Conservation (phyloP, 1,140 invertebrate genomes). For the Drosophila sp. region DNA sequence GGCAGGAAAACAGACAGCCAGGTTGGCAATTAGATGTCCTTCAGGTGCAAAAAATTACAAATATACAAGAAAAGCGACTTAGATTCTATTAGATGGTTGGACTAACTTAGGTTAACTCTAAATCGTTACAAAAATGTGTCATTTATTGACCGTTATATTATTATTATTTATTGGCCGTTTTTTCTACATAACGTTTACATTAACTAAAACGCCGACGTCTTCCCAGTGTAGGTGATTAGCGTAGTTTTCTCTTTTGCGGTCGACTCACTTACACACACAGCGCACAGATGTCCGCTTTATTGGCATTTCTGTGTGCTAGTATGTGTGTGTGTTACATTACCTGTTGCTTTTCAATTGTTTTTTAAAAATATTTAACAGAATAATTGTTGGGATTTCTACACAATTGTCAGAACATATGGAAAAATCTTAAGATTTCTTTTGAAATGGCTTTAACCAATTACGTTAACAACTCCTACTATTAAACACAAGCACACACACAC, state of each 20-base stretch:
- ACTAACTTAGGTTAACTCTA: not conserved
- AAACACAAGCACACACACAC: constrained; percentile 19
- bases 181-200: not conserved
- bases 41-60: not conserved
- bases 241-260: constrained; percentile 79
- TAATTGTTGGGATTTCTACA: constrained; percentile 56
- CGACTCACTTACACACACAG: constrained; percentile 43
- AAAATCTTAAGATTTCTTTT: constrained; percentile 48
- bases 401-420: constrained; percentile 62
- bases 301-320: constrained; percentile 39
- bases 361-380: constrained; percentile 53
- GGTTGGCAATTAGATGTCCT: constrained; percentile 1
- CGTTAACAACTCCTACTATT: constrained; percentile 37
- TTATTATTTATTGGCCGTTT: not conserved
- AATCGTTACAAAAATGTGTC: too few species aligned
- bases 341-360: constrained; percentile 77
- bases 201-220: not conserved
- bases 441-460: constrained; percentile 50
- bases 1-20: constrained; percentile 25
- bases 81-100: too few species aligned
- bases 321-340: constrained; percentile 50
- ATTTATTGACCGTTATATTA: too few species aligned
- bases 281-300: constrained; percentile 36
- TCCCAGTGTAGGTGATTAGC: constrained; percentile 55
- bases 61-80: not conserved